These are phyloP conservation scores for Scelioninae gen. 1 DNA, from an alignment of 2,888 invertebrate genomes.

Conservation along the genomic window DNA sequence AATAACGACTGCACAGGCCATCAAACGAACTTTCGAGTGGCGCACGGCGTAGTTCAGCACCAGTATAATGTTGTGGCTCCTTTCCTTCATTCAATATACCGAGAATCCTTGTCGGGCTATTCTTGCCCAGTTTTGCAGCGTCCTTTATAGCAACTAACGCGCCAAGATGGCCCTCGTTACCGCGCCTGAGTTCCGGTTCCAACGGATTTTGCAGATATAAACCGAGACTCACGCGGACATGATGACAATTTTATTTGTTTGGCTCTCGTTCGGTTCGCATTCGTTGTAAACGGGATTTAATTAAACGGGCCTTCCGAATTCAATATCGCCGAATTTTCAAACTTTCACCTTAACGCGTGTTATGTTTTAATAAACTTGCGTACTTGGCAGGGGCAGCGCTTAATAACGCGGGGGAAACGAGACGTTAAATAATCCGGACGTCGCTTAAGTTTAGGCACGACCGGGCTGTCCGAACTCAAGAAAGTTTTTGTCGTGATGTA, in stretches of 20 bases:
- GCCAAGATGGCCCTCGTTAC: slow-evolving; percentile 71
- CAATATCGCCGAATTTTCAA: slow-evolving; percentile 58
- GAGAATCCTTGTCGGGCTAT: slow-evolving; percentile 69
- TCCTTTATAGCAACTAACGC: slow-evolving; percentile 79
- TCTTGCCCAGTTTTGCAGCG: slow-evolving; percentile 72
- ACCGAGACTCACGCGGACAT: slow-evolving; percentile 35
- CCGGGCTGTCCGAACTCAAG: slow-evolving; percentile 68
- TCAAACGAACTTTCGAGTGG: slow-evolving; percentile 83
- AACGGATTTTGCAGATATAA: slow-evolving; percentile 62
- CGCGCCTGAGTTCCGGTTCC: slow-evolving; percentile 57
- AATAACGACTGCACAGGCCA: slow-evolving; percentile 82
- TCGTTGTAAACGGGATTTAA: slow-evolving; percentile 30
- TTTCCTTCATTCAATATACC: slow-evolving; percentile 73
- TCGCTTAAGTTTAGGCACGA: slow-evolving; percentile 73
- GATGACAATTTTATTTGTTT: slow-evolving; percentile 61
- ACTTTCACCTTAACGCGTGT: slow-evolving; percentile 43
- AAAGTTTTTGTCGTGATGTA: slow-evolving; percentile 74
- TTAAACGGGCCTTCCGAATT: slow-evolving; percentile 48
- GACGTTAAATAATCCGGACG: slow-evolving; percentile 75
- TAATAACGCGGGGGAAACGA: slow-evolving; percentile 70
- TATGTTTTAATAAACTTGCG: slow-evolving; percentile 71
- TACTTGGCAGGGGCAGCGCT: slow-evolving; percentile 66
- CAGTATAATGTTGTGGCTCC: slow-evolving; percentile 74
- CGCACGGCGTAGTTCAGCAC: slow-evolving; percentile 78
- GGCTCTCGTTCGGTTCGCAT: slow-evolving; percentile 36